Base-by-base conservation (phyloP, 2,888 invertebrate genomes). In the Limenitis camilla region DNA sequence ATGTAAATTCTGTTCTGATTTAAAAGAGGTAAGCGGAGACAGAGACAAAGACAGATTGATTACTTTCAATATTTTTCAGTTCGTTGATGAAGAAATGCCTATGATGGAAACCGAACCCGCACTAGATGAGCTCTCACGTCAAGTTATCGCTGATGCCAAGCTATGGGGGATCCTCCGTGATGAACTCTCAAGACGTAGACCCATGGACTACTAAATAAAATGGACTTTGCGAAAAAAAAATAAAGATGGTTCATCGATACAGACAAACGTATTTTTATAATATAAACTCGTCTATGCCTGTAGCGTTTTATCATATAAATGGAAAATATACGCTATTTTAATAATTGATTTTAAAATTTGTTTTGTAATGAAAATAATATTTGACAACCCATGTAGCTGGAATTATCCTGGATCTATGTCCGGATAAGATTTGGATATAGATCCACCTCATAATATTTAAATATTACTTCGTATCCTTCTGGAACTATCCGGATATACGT, bases 121-220 rank as follows among this genome's bases (percentile, higher is more conserved):
- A 6, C 10, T 50, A 28, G 50, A 50, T 9, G 50, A 50, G 8
- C 32, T 50, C 0, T 50, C 50, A 5, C 50, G 38, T 5, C 50
- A 50, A 28, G 39, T 50, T 8, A n/a, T 50, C 6, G 28, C 43
- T 27, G 50, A 44, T 9, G 50, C 50, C 4, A 50, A 44, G 32
- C 28, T 50, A 7, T 44, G 45, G 45, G 29, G 29, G 9, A 28
- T 45, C 10, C 36, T 45, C 8, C 29, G 45, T 9, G 45, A 45
- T 9, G 45, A 45, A 6, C 36, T 45, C 4, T 45, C 45, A 30
- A 35, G 45, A 38, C 45, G 45, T 9, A 29, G 45, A 30, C 29
- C 35, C 6, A 45, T 45, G 38, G 45, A 45, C 38, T 45, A 45
- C 38, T 36, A 45, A 45, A 29, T 6, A 8, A 32, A 5, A 42